A percentile compares a stretch with the other conserved stretches of the same genome.
These are phyloP conservation scores for Drosophila teissieri DNA, from an alignment of 1,140 invertebrate genomes.

Conservation along the genomic window DNA sequence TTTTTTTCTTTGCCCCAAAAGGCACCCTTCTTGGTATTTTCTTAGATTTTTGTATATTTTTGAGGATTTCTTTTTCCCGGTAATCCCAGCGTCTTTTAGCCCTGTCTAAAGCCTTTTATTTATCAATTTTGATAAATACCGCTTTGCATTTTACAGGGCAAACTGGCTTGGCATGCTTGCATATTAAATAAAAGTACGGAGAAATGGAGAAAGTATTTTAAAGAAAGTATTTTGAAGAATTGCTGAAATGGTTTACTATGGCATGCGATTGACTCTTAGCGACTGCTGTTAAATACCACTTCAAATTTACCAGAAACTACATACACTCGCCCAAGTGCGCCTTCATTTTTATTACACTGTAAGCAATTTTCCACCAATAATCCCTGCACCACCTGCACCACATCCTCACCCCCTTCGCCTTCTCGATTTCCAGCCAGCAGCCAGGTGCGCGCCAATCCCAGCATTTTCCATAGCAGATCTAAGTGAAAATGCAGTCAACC, in stretches of 20 bases:
- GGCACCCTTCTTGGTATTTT: neutral
- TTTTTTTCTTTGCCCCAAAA: neutral
- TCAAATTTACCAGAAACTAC: slow-evolving; percentile 1
- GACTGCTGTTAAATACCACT: neutral
- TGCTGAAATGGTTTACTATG: neutral
- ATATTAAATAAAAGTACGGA: too few relatives aligned
- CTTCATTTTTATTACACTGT: slow-evolving; percentile 18
- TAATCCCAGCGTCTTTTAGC: slow-evolving; percentile 26
- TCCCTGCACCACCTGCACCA: neutral
- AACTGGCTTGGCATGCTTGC: neutral
- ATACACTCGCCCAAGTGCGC: slow-evolving; percentile 1
- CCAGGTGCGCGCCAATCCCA: slow-evolving; percentile 8
- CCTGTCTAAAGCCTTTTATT: neutral
- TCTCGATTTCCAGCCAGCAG: slow-evolving; percentile 29
- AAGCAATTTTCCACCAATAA: slow-evolving; percentile 18
- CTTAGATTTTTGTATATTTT: neutral
- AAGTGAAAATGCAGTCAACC: slow-evolving; percentile 52
- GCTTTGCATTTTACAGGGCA: neutral
- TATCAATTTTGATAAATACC: neutral
- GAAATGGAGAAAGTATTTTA: neutral
- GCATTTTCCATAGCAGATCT: slow-evolving; percentile 9
- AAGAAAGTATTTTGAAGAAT: neutral
- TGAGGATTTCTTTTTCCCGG: neutral
- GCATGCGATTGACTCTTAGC: neutral
- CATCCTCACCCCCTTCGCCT: slow-evolving; percentile 19